phyloP scores from a whole-genome alignment of 2,113 vertebrate genomes.

The Osmerus mordax region DNA sequence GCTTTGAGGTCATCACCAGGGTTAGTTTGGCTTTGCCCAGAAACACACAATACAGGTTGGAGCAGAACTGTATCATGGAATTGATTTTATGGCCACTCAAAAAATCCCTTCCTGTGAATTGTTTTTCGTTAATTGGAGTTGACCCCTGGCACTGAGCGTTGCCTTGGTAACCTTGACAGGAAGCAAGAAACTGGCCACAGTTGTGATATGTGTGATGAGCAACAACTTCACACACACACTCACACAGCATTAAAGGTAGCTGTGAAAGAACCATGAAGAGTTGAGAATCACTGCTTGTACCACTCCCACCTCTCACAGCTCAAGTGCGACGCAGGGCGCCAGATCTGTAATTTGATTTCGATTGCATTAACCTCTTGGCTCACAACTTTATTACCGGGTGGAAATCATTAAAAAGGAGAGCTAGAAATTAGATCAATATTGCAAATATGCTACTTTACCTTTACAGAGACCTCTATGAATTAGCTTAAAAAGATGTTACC shows the following conservation, averaged over 20 bases:
- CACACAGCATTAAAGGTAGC: background rate
- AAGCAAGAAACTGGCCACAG: background rate
- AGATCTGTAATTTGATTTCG: conserved; percentile 2
- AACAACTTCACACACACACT: background rate
- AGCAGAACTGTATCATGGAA: background rate
- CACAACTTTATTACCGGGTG: conserved; percentile 1
- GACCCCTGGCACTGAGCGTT: background rate
- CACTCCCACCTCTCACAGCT: background rate
- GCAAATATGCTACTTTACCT: conserved; percentile 4
- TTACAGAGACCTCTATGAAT: background rate
- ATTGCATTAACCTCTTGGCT: conserved; percentile 2
- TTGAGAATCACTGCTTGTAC: too few species aligned
- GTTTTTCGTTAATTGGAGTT: background rate
- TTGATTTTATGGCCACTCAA: background rate
- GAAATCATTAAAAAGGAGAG: conserved; percentile 1
- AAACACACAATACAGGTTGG: background rate
- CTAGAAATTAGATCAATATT: background rate
- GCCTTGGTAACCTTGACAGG: background rate
- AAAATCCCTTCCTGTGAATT: background rate
- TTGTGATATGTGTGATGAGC: background rate
- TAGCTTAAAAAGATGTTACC: background rate
- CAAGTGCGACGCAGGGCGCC: background rate
- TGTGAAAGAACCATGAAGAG: too few species aligned
- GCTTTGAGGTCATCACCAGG: conserved; percentile 88
- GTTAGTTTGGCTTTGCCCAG: conserved; percentile 64